Evolutionary conservation across 2,113 vertebrate genomes (phyloP), one percentile per base, ranked within the genome.

Genomic region (Mastomys coucha): DNA sequence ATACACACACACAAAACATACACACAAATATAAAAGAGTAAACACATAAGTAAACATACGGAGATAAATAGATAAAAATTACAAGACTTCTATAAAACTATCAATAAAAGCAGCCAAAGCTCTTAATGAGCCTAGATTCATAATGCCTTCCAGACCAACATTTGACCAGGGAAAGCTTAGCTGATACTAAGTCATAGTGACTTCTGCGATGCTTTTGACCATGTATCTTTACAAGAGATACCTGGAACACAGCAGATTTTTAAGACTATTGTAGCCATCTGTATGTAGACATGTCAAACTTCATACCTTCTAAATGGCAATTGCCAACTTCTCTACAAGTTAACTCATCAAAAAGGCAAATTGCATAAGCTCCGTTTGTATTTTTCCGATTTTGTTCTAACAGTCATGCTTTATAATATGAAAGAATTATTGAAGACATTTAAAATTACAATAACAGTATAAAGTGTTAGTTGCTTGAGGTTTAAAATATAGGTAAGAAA

Each of bases 401-500:
- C 11, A 6, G 69, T 85, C 58, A 72, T 49, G 3, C 12, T 77
- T 33, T 82, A 53, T 92, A 94, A 91, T 63, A 88, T 92, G 10
- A 80, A 28, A 39, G 13, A 89, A 51, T 70, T 39, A 39, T 70
- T 16, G 33, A 91, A 96, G 75, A 81, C 12, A 19, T 88, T 93
- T 90, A 75, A 70, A 90, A 75, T 90, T 92, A 91, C 45, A 72
- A 60, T 78, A 76, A 51, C 31, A 90, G 2, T 28, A 82, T 28
- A 92, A 80, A 22, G 67, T 58, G 53, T 58, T 86, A 69, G 28
- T 33, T 76, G 1, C 2, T 89, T n/a, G 24, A 72, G 87, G 86
- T 93, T 93, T 86, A 39, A 95, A 96, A 94, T 33, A 70, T 58
- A 65, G 92, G 63, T 58, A 65, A 93, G 63, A 77, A 33, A 89